Conservation (phyloP, 2,113 vertebrate species). For the Poeciliopsis occidentalis region DNA sequence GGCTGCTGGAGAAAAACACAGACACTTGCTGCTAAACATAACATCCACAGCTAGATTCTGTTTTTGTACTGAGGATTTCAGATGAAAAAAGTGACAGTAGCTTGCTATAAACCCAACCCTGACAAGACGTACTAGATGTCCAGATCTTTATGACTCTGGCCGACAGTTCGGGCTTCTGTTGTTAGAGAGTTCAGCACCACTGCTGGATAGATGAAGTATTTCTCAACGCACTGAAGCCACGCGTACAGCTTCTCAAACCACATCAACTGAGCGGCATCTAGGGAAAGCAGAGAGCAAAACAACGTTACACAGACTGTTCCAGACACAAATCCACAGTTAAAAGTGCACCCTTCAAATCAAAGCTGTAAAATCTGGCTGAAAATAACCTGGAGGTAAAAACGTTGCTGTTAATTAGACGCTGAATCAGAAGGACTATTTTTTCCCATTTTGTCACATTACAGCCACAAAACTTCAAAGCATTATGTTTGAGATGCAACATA, state of each 20-base stretch:
- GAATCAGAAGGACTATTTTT: too few species aligned
- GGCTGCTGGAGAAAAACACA: constrained; percentile 73
- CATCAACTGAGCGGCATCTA: constrained; percentile 91
- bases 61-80: not conserved
- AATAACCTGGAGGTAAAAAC: not conserved
- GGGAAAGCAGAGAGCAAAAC: constrained; percentile 2
- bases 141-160: constrained; percentile 84
- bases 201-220: constrained; percentile 89
- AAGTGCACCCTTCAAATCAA: not conserved
- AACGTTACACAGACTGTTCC: not conserved
- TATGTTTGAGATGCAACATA: too few species aligned
- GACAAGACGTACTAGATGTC: constrained; percentile 84
- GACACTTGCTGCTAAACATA: not conserved
- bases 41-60: not conserved
- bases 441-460: too few species aligned
- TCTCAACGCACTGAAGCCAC: constrained; percentile 90
- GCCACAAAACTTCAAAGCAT: too few species aligned
- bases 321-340: not conserved
- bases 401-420: not conserved
- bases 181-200: constrained; percentile 91
- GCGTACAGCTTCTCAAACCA: constrained; percentile 93
- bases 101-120: not conserved
- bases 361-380: not conserved
- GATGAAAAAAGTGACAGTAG: not conserved
- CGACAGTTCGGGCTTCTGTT: constrained; percentile 84